Evolutionary conservation across 2,888 invertebrate species (phyloP).

Genomic region (Brenthis daphne): DNA sequence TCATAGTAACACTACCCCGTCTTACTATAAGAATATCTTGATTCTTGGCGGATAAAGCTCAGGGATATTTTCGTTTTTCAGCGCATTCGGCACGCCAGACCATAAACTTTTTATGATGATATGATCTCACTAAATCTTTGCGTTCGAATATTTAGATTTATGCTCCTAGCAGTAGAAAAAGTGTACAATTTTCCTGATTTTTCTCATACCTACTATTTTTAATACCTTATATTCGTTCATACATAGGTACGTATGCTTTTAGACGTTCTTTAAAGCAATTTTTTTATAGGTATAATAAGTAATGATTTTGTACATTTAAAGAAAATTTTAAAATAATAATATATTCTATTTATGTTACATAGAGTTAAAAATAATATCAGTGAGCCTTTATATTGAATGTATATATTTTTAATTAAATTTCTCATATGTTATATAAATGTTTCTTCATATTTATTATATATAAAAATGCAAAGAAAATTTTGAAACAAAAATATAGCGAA

Average conservation of each 20-base stretch:
- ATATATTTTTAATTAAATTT: too few species aligned
- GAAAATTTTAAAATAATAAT: too few species aligned
- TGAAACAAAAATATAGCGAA: neutral
- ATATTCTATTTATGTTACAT: too few species aligned
- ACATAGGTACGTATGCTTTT: neutral
- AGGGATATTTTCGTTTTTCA: constrained; percentile 60
- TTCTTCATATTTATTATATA: too few species aligned
- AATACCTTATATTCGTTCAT: neutral
- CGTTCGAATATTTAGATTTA: constrained; percentile 36
- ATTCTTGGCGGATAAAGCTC: constrained; percentile 35
- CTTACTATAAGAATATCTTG: constrained; percentile 14
- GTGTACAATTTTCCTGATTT: neutral
- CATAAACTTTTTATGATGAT: constrained; percentile 67
- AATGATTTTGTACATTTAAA: too few species aligned
- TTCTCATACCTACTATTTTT: neutral
- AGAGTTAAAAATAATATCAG: too few species aligned
- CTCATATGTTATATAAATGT: too few species aligned
- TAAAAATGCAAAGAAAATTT: too few species aligned
- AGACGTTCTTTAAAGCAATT: too few species aligned
- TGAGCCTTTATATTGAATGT: too few species aligned
- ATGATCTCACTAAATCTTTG: constrained; percentile 55
- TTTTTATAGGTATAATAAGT: too few species aligned
- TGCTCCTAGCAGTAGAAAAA: neutral
- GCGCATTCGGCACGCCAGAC: constrained; percentile 58
- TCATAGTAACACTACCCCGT: constrained; percentile 25